phyloP scores from a whole-genome alignment of 2,113 vertebrate genomes.

The Raja brachyura region DNA sequence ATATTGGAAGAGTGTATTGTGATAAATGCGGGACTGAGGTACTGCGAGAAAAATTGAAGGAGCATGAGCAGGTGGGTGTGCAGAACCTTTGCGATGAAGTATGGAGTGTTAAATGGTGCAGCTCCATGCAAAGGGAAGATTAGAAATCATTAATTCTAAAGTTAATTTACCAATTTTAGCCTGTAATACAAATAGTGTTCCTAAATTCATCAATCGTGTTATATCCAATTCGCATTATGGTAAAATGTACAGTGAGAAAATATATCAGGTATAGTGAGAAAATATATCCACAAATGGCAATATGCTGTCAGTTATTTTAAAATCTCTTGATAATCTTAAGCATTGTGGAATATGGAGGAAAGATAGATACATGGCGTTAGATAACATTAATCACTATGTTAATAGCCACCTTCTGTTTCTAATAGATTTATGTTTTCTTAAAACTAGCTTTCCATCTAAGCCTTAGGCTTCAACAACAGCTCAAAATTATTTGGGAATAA shows the following conservation, averaged over 20 bases:
- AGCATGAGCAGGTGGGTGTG: slow-evolving; percentile 15
- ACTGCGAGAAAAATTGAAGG: neutral
- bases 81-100: neutral
- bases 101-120: neutral
- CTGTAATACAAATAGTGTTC: too few species aligned
- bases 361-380: neutral
- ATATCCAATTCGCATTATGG: too few species aligned
- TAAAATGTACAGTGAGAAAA: too few species aligned
- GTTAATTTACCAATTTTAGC: too few species aligned
- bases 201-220: too few species aligned
- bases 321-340: neutral
- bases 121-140: neutral
- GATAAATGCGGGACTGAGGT: slow-evolving; percentile 40
- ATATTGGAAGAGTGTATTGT: slow-evolving; percentile 44
- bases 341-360: neutral
- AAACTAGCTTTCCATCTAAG: too few species aligned
- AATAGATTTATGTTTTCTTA: too few species aligned
- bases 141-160: neutral
- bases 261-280: too few species aligned
- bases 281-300: neutral
- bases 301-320: neutral
- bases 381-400: neutral
- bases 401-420: neutral
- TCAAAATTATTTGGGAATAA: neutral
- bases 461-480: neutral